Evolutionary conservation across 1,140 invertebrate species (phyloP), one percentile per base, ranked within the genome.

Genomic region (Armadillidium nasatum): DNA sequence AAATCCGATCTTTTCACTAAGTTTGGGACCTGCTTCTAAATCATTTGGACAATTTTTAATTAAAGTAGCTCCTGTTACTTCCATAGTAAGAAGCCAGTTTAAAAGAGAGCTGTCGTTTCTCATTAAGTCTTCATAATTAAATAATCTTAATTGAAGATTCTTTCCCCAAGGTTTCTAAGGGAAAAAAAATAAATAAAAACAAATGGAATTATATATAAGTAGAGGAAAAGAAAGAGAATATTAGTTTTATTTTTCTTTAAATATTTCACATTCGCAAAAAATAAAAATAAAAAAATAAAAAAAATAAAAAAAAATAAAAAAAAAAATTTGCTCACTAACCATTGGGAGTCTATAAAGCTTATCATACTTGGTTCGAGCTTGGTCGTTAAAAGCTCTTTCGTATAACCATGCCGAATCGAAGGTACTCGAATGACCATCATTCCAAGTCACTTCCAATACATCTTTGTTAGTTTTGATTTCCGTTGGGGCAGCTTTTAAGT

Each of bases 1-100:
- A 82, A 91, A 91, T 10, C 87, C 90, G 74, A 91, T 87, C 78
- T 87, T 86, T 10, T 88, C 83, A 0, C 88, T 86, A 54, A 92
- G 81, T 60, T 83, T 84, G 22, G 88, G 85, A 7, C 88, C 82
- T 23, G 89, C 87, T 0, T 84, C 85, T 75, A 86, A 83, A 15
- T 86, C 83, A 43, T 84, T 70, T 0, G 88, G 88, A 0, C 88
- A 87, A 45, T 87, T 86, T 79, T 87, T 83, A 9, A 91, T 84
- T 46, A 91, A 82, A 0, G 87, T 86, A 4, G 90, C 87, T 0
- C 90, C 90, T 77, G 88, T 86, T 0, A 84, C 83, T 6, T 88
- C 87, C 75, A 91, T 79, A 11, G 85, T 83, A 60, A 87, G 81
- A 4, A 91, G 83, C 88, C 89, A 90, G 9, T 86, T 81, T 73